Base-by-base conservation (phyloP, 2,888 invertebrate genomes). In the Abrostola tripartita region DNA sequence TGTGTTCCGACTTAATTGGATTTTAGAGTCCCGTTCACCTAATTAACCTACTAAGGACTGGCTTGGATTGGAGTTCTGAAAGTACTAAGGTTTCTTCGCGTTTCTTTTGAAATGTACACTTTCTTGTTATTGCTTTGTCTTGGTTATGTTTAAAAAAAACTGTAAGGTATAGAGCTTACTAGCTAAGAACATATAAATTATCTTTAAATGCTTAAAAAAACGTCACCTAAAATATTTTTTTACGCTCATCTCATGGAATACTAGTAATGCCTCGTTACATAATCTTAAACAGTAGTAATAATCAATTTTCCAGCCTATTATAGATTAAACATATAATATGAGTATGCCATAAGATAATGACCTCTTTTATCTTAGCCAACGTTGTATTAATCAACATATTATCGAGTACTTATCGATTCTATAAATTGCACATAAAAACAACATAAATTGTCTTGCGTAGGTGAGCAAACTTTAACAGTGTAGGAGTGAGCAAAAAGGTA, bases 371-470 rank as follows among this genome's bases (percentile, higher is more conserved):
- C 44, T 61, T 42, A 55, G 35, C 24, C 50, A 62, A 74, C 64
- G 55, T 47, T 71, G 61, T 63, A 59, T 55, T n/a, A 51, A 68
- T 54, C 50, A 41, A 41, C 35, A 52, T 65, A 55, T 14, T 59
- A 63, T 63, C 59, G 49, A 37, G 40, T 42, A 55, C 65, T 66
- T 71, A 74, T 74, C 75, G 55, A 60, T 67, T 61, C 60, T 7
- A 77, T 77, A 77, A 69, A 77, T 72, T 64, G 49, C 24, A 52
- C 57, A 60, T 77, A 64, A 77, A 74, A 72, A 61, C 50, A 12
- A 57, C 12, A 61, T 76, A 77, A 71, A 74, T 71, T 62, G 49
- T 50, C 35, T n/a, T 55, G 66, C 66, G 71, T 68, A 65, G 74
- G 74, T 52, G 58, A 52, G 40, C 35, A 52, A 42, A 64, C 56